Conservation (phyloP, 2,113 vertebrate species). For the Macaca mulatta region DNA sequence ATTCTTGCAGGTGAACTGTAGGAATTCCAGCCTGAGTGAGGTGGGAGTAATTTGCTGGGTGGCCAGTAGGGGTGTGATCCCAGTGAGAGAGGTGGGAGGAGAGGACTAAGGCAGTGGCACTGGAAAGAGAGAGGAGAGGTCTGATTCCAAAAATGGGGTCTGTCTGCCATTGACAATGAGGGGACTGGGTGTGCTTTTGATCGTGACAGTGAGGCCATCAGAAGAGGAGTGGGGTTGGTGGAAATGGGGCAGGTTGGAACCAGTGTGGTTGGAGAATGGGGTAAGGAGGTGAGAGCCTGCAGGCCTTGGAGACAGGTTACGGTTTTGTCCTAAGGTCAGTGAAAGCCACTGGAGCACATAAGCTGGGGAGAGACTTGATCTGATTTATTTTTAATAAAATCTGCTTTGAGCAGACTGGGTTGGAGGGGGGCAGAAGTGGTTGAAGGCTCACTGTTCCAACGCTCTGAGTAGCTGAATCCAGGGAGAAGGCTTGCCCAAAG, state of each 20-base stretch:
- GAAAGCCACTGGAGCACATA: background rate
- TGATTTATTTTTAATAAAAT: background rate
- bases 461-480: background rate
- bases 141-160: background rate
- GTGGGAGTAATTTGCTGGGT: background rate
- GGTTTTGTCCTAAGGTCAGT: background rate
- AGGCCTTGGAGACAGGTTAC: background rate
- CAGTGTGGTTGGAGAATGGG: background rate
- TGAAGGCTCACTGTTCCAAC: background rate
- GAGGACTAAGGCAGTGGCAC: no score
- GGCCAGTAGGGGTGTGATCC: background rate
- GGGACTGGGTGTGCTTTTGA: background rate
- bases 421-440: background rate
- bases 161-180: background rate
- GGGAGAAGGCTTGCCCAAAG: background rate
- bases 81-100: background rate
- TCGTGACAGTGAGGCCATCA: background rate
- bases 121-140: no score
- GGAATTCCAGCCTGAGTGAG: background rate
- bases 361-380: accelerated
- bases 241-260: background rate
- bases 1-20: background rate
- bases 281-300: background rate
- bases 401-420: background rate
- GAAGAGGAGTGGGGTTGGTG: background rate